Evolutionary conservation across 2,797 vertebrate genomes (phyloP), one percentile per base, ranked within the genome.

Genomic region (Hippocampus kuda): DNA sequence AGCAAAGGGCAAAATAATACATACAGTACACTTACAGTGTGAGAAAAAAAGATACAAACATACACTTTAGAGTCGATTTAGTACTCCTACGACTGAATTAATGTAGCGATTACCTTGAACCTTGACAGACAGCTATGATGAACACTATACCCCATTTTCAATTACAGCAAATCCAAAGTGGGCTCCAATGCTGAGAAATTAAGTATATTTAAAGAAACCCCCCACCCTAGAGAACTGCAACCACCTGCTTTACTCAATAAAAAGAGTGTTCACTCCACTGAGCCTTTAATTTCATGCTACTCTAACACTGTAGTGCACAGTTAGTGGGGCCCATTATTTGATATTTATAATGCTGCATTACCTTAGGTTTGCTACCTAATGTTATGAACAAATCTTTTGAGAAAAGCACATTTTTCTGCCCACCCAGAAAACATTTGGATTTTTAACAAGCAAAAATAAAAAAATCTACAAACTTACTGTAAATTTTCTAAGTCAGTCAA

Each of bases 1-100:
- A 70, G 72, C 6, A 60, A 68, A 73, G 61, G 59, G 56, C 79
- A 85, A 87, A 81, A 87, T 85, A 86, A 38, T 38, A 38, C 34
- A 7, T 38, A 38, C 34, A 7, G 9, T 44, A 11, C 54, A 56
- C n/a, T 22, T 24, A 56, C n/a, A 24, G 11, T 3, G 3, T 48
- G n/a, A 56, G 54, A 26, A 11, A 11, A 56, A 56, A 26, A 24
- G 54, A 24, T 11, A 20, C 54, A 56, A 56, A 20, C 22, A 26
- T 10, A 24, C 20, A 38, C 16, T 38, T 20, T 3, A 22, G 30
- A 34, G 59, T 24, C 4, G 24, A 56, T 24, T 12, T 26, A 56
- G 26, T 56, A 24, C 3, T n/a, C 38, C 10, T 63, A 48, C 16
- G n/a, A 24, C 9, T 63, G 6, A 22, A 63, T 63, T 63, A 13